Conservation (phyloP, 2,888 invertebrate species). For the Osmoderma eremita region DNA sequence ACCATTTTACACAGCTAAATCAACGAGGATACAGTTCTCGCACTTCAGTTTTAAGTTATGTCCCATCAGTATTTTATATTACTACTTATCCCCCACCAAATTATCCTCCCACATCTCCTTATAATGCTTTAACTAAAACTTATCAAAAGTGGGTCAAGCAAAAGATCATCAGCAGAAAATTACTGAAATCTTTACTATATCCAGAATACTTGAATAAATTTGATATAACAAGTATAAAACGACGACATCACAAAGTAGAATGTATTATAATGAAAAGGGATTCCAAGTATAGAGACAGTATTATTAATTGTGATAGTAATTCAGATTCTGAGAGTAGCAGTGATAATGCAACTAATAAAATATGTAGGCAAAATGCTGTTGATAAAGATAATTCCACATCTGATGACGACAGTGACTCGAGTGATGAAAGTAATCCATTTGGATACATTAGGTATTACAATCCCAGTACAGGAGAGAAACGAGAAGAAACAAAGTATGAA, state of each 20-base stretch:
- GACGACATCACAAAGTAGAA: slow-evolving; percentile 66
- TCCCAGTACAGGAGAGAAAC: slow-evolving; percentile 62
- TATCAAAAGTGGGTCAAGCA: slow-evolving; percentile 79
- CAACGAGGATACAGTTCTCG: slow-evolving; percentile 68
- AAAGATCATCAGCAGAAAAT: slow-evolving; percentile 75
- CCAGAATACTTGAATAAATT: slow-evolving; percentile 68
- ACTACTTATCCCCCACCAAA: slow-evolving; percentile 77
- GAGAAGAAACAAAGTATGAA: slow-evolving; percentile 63
- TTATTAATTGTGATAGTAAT: slow-evolving; percentile 62
- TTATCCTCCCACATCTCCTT: slow-evolving; percentile 81
- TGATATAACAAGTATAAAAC: slow-evolving; percentile 67
- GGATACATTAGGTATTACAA: slow-evolving; percentile 76
- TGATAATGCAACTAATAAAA: slow-evolving; percentile 61
- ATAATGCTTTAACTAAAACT: slow-evolving; percentile 79
- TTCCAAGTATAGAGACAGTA: slow-evolving; percentile 56
- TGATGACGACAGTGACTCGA: slow-evolving; percentile 65
- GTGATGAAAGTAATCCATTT: slow-evolving; percentile 71
- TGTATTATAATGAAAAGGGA: slow-evolving; percentile 60
- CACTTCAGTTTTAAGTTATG: slow-evolving; percentile 66
- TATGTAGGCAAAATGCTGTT: slow-evolving; percentile 71
- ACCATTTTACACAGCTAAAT: slow-evolving; percentile 60
- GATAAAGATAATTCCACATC: slow-evolving; percentile 51
- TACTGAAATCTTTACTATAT: slow-evolving; percentile 81
- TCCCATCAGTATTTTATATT: slow-evolving; percentile 61
- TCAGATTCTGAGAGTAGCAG: slow-evolving; percentile 62